Evolutionary conservation across 2,888 invertebrate species (phyloP).

Genomic region (Drosophila meridiana): DNA sequence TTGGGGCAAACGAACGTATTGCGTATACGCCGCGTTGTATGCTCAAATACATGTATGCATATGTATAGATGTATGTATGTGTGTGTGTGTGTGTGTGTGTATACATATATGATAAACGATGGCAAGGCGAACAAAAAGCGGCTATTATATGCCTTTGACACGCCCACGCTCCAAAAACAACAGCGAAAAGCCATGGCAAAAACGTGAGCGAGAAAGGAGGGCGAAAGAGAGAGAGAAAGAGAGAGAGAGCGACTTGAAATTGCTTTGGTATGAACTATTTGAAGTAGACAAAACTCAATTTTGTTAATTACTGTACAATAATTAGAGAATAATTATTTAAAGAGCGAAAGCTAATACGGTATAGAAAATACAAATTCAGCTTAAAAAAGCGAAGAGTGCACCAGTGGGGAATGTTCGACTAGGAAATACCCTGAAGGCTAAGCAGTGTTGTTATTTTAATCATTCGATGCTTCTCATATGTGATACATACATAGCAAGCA

Average conservation of each 20-base stretch:
- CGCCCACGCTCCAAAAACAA: slow-evolving; percentile 9
- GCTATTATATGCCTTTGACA: slow-evolving; percentile 21
- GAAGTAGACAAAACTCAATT: background rate
- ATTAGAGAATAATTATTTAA: slow-evolving; percentile 5
- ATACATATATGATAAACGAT: background rate
- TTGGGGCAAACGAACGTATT: slow-evolving; percentile 61
- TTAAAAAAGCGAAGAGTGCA: background rate
- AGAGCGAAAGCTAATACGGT: slow-evolving; percentile 2
- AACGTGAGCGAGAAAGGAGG: slow-evolving; percentile 17
- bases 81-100: background rate
- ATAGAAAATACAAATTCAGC: background rate
- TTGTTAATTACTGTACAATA: slow-evolving; percentile 5
- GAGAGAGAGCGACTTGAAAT: background rate
- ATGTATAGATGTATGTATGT: too few relatives aligned
- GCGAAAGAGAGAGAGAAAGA: background rate
- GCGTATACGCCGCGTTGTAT: slow-evolving; percentile 48
- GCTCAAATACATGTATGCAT: background rate
- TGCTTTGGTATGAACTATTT: slow-evolving; percentile 1
- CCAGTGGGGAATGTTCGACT: background rate
- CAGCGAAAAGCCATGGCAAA: background rate
- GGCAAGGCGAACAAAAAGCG: background rate
- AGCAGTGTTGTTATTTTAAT: background rate
- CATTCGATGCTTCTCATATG: background rate
- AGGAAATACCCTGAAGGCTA: background rate
- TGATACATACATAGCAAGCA: too few relatives aligned